Base-by-base conservation (phyloP, 2,113 vertebrate genomes). In the Cebus imitator region DNA sequence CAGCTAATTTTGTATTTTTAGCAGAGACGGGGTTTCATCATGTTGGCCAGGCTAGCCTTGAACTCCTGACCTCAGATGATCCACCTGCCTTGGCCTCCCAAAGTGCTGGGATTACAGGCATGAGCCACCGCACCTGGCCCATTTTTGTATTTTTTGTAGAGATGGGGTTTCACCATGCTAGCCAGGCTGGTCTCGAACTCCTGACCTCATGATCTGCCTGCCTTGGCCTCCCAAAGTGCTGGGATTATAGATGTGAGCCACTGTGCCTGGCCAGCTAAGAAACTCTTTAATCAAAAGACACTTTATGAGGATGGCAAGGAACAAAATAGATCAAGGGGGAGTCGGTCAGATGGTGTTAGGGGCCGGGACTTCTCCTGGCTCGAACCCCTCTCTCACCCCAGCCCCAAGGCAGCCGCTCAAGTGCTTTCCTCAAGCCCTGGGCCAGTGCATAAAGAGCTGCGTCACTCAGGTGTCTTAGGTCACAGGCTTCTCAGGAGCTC, bases 231-330 rank as follows among this genome's bases (percentile, higher is more conserved):
- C 66, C 32, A 68, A 68, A 68, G 66, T 32, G 30, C 13, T 35
- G 32, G 66, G 66, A 68, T 68, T 68, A n/a, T 16, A 68, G 66
- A 16, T 3, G 2, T 68, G 66, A 68, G 32, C 66, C 32, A 68
- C 32, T 4, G 66, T 1, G 32, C 66, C 66, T 16, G 43, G 73
- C 32, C 17, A 30, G 73, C 11, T 50, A 55, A 92, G 78, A 87
- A 88, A 64, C 16, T 85, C 78, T 94, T 92, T 64, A 92, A 64
- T 78, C 10, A 58, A 58, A 61, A 76, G 32, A 58, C 14, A 66
- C 10, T 17, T 78, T 78, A 11, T 78, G 30, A 94, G 64, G 23
- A 90, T 95, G 68, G 35, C 23, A 50, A 58, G 80, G 45, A 27
- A 48, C 45, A 50, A 32, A 61, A 57, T 16, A 91, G 32, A 52